A percentile compares a stretch with the other conserved stretches of the same genome.
These are phyloP conservation scores for Xiphorhynchus erythropygius DNA, from an alignment of 2,797 vertebrate species.

Conservation along the genomic window DNA sequence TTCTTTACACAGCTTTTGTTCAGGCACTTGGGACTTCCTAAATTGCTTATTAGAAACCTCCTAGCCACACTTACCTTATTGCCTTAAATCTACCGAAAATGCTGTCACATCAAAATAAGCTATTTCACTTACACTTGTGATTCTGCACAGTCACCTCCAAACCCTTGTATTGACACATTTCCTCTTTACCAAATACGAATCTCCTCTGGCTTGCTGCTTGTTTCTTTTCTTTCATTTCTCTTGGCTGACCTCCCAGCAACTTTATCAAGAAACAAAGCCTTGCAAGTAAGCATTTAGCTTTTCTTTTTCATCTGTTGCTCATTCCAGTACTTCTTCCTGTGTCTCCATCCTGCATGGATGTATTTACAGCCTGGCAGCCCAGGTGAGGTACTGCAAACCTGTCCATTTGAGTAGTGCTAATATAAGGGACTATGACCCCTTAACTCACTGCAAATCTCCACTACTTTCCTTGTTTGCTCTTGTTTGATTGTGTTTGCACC, in stretches of 20 bases:
- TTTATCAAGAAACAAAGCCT: background rate
- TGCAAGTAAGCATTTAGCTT: background rate
- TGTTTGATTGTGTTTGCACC: background rate
- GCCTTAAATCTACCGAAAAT: constrained; percentile 13
- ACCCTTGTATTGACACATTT: constrained; percentile 26
- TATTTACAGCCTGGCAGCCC: background rate
- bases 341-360: background rate
- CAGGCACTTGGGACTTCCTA: constrained; percentile 5
- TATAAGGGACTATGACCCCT: rapidly evolving
- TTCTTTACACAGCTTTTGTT: background rate
- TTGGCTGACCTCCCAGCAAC: constrained; percentile 37
- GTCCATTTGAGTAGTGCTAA: background rate
- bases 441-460: background rate
- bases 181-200: constrained; percentile 20
- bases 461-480: background rate
- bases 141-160: constrained; percentile 49
- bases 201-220: background rate
- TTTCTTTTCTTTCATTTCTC: constrained; percentile 40
- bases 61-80: constrained; percentile 9
- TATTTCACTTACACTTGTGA: constrained; percentile 42
- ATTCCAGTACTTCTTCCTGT: background rate
- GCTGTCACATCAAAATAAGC: constrained; percentile 43
- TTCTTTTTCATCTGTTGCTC: constrained; percentile 22
- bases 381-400: background rate
- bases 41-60: constrained; percentile 16